Evolutionary conservation across 2,888 invertebrate genomes (phyloP), one percentile per base, ranked within the genome.

Genomic region (Teleogryllus oceanicus): DNA sequence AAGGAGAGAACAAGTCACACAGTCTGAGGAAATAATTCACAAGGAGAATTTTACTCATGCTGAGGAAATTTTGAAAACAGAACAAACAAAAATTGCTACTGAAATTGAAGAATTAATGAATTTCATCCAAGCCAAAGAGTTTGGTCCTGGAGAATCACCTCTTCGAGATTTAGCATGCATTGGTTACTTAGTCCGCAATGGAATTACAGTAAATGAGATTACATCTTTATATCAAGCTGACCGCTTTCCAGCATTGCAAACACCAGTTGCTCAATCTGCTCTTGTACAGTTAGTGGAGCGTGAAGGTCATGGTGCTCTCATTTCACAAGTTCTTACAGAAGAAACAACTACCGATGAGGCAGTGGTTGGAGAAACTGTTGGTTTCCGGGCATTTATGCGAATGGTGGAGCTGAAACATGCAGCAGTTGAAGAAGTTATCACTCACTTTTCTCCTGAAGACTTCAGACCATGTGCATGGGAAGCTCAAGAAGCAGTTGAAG

Each of bases 401-500:
- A 94, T 96, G 94, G 92, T 96, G 12, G 94, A 94, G 85, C 89
- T 93, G 81, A 92, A 93, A 84, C 93, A 94, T 85, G 92, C 92
- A 78, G 93, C 94, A 1, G 93, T 96, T 37, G 95, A 96, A 87
- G 94, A 95, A 87, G 93, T 95, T 37, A 93, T 96, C 83, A 92
- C 93, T 3, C 92, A 94, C 84, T 94, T 96, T 85, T 92, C 91
- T 81, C 94, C 94, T 3, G 94, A 95, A 87, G 96, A 96, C 87
- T 96, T 96, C 86, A 92, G 92, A 82, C 91, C 93, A 76, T 91
- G 92, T 81, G 92, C 93, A 85, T 95, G 95, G 95, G 95, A 95
- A 89, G 89, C 91, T 82, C 90, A 91, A 84, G 92, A 92, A 88
- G 90, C 91, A 78, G 88, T 89, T 82, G 91, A 92, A 90, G 93